Percentiles rank a stretch among this genome's conserved stretches.
These are phyloP conservation scores for Monopterus albus DNA, from an alignment of 2,113 vertebrate species.

Conservation along the genomic window DNA sequence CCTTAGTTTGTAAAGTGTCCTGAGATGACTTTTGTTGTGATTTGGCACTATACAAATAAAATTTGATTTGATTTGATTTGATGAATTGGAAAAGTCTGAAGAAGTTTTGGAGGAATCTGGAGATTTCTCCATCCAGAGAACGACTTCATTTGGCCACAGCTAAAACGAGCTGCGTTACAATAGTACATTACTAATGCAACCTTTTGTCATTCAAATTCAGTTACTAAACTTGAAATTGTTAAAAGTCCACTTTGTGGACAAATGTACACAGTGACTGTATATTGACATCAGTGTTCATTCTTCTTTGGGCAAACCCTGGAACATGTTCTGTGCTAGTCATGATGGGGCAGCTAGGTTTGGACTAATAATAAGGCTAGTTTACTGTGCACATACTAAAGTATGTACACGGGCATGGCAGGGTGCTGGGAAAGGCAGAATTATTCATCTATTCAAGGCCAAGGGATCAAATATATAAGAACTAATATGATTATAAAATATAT, in stretches of 20 bases:
- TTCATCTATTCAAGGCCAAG: conserved; percentile 34
- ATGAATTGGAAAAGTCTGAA: no score
- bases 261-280: neutral
- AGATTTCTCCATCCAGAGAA: no score
- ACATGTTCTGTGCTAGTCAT: conserved; percentile 33
- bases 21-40: no score
- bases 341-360: conserved; percentile 47
- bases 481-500: conserved; percentile 58
- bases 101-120: no score
- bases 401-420: conserved; percentile 25
- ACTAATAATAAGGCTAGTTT: conserved; percentile 19
- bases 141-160: neutral
- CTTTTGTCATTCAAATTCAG: neutral
- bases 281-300: neutral
- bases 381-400: conserved; percentile 12
- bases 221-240: neutral
- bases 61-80: no score
- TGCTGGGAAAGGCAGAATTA: conserved; percentile 16
- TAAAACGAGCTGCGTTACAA: neutral
- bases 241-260: neutral
- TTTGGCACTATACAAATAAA: no score
- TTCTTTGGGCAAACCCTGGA: conserved; percentile 11
- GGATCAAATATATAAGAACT: conserved; percentile 40
- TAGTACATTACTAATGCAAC: no score
- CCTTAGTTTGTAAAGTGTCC: no score